A percentile compares a stretch with the other conserved stretches of the same genome.
These are phyloP conservation scores for Heteronetta atricapilla DNA, from an alignment of 2,113 vertebrate species.

Conservation along the genomic window DNA sequence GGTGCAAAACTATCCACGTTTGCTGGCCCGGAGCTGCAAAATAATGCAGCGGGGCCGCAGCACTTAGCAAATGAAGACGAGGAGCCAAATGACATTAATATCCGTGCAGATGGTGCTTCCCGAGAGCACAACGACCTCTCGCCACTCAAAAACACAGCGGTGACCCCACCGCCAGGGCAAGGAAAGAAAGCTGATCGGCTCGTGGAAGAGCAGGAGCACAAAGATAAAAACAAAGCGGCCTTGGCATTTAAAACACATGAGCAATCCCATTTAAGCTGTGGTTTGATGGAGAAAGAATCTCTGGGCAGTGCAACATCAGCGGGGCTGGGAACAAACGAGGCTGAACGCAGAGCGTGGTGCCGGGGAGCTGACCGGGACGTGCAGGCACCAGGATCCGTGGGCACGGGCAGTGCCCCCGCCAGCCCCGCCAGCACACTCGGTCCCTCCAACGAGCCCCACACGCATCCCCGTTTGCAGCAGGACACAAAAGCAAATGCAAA, in stretches of 20 bases:
- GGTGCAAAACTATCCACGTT: not conserved
- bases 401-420: not conserved
- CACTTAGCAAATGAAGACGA: not conserved
- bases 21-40: not conserved
- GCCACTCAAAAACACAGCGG: not conserved
- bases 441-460: not conserved
- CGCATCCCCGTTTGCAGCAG: not conserved
- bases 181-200: constrained; percentile 18
- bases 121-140: constrained; percentile 35
- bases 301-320: not conserved
- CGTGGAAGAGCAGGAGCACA: not conserved
- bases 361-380: not conserved
- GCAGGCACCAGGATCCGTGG: not conserved
- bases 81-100: not conserved
- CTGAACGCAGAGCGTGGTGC: not conserved
- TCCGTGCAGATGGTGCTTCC: constrained; percentile 29
- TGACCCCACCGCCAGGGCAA: constrained; percentile 38
- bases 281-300: not conserved
- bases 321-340: not conserved
- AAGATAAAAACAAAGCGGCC: constrained; percentile 50
- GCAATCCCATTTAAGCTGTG: not conserved
- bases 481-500: not conserved
- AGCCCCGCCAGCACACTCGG: not conserved
- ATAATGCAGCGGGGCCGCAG: not conserved
- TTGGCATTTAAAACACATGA: constrained; percentile 68